A percentile compares a stretch with the other conserved stretches of the same genome.
phyloP scores from a whole-genome alignment of 2,888 invertebrate species.

The Rhingia rostrata region DNA sequence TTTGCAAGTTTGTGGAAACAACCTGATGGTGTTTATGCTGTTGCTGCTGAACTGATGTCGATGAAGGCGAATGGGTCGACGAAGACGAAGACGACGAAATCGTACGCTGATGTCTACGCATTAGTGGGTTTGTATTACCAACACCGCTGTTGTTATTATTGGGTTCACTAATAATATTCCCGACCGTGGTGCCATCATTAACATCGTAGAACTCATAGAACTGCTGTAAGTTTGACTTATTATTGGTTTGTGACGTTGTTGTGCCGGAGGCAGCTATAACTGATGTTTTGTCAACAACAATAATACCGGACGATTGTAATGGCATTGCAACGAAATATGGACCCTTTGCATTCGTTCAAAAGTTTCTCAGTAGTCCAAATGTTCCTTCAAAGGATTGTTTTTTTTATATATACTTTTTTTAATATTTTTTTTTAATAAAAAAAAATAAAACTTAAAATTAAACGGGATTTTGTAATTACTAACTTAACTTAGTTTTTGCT shows the following conservation, averaged over 20 bases:
- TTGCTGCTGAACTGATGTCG: conserved; percentile 73
- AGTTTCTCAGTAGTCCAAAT: conserved; percentile 9
- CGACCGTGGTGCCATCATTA: conserved; percentile 74
- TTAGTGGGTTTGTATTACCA: conserved; percentile 70
- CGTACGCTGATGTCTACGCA: conserved; percentile 75
- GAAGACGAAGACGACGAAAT: conserved; percentile 74
- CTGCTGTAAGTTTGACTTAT: conserved; percentile 69
- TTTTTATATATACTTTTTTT: background rate
- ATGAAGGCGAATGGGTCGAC: conserved; percentile 72
- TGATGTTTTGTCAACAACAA: conserved; percentile 80
- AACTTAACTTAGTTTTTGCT: conserved; percentile 18
- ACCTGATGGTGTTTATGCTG: conserved; percentile 76
- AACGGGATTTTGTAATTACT: conserved; percentile 1
- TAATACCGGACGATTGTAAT: conserved; percentile 80
- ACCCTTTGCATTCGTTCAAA: conserved; percentile 49
- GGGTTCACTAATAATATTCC: conserved; percentile 67
- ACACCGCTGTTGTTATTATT: conserved; percentile 67
- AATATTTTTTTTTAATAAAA: conserved; percentile 4
- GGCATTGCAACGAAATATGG: conserved; percentile 76
- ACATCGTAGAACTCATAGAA: conserved; percentile 77
- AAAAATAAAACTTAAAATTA: conserved; percentile 49
- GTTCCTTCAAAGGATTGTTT: conserved; percentile 12
- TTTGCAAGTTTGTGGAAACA: conserved; percentile 64
- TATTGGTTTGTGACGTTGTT: conserved; percentile 72
- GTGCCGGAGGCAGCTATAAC: conserved; percentile 74